These are phyloP conservation scores for Nasua narica DNA, from an alignment of 2,797 vertebrate species.

Conservation along the genomic window DNA sequence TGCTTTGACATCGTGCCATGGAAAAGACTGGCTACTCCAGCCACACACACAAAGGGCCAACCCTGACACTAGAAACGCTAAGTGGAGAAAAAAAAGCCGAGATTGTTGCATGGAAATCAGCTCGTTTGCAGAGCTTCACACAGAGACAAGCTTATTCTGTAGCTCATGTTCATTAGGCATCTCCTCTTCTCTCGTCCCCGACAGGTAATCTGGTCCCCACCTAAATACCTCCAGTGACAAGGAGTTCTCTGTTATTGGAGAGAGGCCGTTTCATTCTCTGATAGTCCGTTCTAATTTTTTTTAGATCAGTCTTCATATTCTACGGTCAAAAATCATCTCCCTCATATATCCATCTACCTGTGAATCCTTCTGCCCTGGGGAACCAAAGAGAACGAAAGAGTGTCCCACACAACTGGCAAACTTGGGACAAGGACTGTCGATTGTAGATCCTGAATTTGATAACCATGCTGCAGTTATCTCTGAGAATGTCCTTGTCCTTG, in stretches of 20 bases:
- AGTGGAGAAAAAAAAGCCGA: neutral
- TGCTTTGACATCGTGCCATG: neutral
- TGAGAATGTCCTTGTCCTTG: neutral
- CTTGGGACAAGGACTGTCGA: neutral
- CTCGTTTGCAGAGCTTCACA: neutral
- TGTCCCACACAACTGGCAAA: neutral
- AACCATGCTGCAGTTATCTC: neutral
- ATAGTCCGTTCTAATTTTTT: neutral
- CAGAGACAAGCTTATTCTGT: neutral
- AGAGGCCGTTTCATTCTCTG: neutral
- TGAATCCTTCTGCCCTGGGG: neutral
- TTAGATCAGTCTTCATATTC: neutral
- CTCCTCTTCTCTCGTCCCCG: neutral
- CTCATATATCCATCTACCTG: neutral
- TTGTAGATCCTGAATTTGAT: neutral
- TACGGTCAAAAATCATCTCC: neutral
- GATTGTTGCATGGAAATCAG: neutral
- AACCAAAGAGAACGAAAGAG: neutral
- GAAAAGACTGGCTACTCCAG: neutral
- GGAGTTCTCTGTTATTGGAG: neutral
- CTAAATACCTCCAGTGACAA: neutral
- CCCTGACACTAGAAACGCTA: neutral
- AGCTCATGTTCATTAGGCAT: neutral
- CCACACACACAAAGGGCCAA: neutral
- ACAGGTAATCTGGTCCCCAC: neutral